phyloP scores from a whole-genome alignment of 2,888 invertebrate species.

The Drosophila pseudotakahashii region DNA sequence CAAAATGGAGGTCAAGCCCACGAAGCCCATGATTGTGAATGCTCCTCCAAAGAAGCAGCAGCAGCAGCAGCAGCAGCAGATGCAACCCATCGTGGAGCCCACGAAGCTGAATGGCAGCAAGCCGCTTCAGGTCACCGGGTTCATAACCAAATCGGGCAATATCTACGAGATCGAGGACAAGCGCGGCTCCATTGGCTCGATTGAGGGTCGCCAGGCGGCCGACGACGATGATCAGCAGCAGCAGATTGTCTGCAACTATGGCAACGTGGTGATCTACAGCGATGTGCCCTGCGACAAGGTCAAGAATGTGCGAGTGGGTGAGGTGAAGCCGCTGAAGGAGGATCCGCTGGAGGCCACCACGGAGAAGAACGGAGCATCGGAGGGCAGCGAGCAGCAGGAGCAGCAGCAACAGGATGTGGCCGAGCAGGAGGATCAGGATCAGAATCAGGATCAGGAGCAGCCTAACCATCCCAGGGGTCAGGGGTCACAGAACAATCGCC shows the following conservation, averaged over 20 bases:
- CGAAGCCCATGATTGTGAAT: slow-evolving; percentile 69
- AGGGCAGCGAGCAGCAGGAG: slow-evolving; percentile 13
- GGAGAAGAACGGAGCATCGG: slow-evolving; percentile 3
- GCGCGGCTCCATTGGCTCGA: slow-evolving; percentile 64
- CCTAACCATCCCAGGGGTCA: slow-evolving; percentile 55
- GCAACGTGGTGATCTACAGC: slow-evolving; percentile 80
- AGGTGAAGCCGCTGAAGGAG: slow-evolving; percentile 37
- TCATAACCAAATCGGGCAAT: slow-evolving; percentile 76
- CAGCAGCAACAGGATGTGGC: slow-evolving; percentile 9
- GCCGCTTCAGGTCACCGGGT: slow-evolving; percentile 76
- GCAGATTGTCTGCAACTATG: slow-evolving; percentile 78
- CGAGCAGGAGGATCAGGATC: not conserved
- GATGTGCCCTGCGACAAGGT: slow-evolving; percentile 79
- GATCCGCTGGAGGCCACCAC: not conserved
- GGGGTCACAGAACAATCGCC: slow-evolving; percentile 43
- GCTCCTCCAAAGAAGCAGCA: slow-evolving; percentile 62
- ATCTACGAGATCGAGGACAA: slow-evolving; percentile 78
- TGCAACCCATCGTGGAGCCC: too few relatives aligned
- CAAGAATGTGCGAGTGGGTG: slow-evolving; percentile 62
- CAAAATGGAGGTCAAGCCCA: slow-evolving; percentile 47
- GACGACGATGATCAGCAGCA: slow-evolving; percentile 5
- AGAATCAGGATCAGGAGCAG: slow-evolving; percentile 7
- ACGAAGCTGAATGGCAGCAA: slow-evolving; percentile 38
- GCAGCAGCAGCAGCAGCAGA: slow-evolving; percentile 44
- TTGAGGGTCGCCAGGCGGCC: slow-evolving; percentile 71